Conservation (phyloP, 2,888 invertebrate species). For the Cepaea hortensis region DNA sequence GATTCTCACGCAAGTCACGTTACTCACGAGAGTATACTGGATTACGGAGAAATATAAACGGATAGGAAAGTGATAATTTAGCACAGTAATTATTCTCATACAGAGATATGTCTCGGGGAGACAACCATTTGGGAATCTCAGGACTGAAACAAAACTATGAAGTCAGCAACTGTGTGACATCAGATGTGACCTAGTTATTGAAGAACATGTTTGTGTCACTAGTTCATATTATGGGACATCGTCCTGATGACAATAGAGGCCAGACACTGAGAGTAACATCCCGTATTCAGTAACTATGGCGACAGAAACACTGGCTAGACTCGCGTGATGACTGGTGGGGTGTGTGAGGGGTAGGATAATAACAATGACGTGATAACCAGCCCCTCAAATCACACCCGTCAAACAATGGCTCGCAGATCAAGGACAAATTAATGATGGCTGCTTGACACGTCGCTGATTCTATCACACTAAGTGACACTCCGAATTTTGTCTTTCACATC, state of each 20-base stretch:
- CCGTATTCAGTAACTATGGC: background rate
- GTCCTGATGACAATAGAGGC: background rate
- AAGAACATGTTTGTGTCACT: background rate
- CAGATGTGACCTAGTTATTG: background rate
- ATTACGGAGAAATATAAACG: background rate
- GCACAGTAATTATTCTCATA: background rate
- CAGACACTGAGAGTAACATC: background rate
- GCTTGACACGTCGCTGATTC: background rate
- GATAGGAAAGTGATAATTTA: background rate
- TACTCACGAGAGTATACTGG: too few relatives aligned
- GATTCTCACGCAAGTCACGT: too few relatives aligned
- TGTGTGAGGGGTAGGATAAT: background rate
- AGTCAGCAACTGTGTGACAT: background rate
- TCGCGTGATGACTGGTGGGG: background rate
- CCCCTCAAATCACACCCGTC: background rate
- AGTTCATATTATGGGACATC: background rate
- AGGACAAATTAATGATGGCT: background rate
- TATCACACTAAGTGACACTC: background rate
- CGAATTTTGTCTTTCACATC: background rate
- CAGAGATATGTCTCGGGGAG: background rate
- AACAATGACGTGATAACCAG: slow-evolving; percentile 10
- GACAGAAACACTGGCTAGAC: too few relatives aligned
- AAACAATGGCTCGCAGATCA: background rate
- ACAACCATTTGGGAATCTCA: background rate
- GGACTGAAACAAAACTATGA: background rate